phyloP scores from a whole-genome alignment of 2,797 vertebrate species.

The Knipowitschia caucasica region DNA sequence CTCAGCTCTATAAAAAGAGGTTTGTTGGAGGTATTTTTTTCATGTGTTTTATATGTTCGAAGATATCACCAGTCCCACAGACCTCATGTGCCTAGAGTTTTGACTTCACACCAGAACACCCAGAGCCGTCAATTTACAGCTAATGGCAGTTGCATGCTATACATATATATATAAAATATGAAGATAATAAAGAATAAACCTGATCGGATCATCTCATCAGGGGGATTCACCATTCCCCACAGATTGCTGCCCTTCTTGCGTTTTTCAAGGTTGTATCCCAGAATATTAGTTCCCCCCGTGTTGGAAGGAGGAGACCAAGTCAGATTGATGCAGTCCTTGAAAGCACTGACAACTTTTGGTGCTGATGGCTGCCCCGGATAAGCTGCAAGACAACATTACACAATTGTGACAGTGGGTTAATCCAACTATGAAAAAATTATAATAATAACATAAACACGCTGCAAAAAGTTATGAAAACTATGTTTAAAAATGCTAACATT shows the following conservation, averaged over 20 bases:
- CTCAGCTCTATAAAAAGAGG: too few species aligned
- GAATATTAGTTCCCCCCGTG: slow-evolving; percentile 76
- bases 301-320: slow-evolving; percentile 79
- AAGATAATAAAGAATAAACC: neutral
- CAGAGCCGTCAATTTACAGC: too few species aligned
- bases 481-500: too few species aligned
- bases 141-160: too few species aligned
- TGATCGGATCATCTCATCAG: slow-evolving; percentile 56
- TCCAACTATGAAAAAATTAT: neutral
- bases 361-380: slow-evolving; percentile 79
- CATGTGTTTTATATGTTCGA: too few species aligned
- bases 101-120: too few species aligned
- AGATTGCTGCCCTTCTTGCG: slow-evolving; percentile 84
- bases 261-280: slow-evolving; percentile 87
- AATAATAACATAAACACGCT: too few species aligned
- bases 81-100: too few species aligned
- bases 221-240: slow-evolving; percentile 79
- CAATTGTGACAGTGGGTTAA: neutral
- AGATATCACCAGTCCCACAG: too few species aligned
- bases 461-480: too few species aligned
- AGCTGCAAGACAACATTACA: slow-evolving; percentile 59
- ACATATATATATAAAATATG: neutral
- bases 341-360: slow-evolving; percentile 79
- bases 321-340: slow-evolving; percentile 78
- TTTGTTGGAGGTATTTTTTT: too few species aligned